A percentile compares a stretch with the other conserved stretches of the same genome.
Conservation (phyloP, 2,797 vertebrate genomes). For the Triplophysa yarkandensis region DNA sequence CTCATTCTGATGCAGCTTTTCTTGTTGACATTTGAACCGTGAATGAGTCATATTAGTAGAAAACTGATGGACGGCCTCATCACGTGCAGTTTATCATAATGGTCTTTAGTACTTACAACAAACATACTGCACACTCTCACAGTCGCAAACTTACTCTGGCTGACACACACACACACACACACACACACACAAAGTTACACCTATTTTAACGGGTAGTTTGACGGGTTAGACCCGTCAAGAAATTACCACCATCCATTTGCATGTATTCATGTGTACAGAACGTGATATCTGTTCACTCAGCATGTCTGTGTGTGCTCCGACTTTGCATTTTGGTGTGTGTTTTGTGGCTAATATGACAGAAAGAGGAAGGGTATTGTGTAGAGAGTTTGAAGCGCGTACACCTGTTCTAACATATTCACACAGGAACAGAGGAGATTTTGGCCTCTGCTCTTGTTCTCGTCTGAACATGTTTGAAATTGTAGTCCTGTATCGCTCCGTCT, state of each 20-base stretch:
- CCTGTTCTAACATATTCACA: slow-evolving; percentile 61
- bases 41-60: not conserved
- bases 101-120: not conserved
- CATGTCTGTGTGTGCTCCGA: slow-evolving; percentile 14
- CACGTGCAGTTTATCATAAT: slow-evolving; percentile 1
- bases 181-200: slow-evolving; percentile 21
- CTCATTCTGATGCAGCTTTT: slow-evolving; percentile 1
- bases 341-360: slow-evolving; percentile 48
- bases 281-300: slow-evolving; percentile 25
- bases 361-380: slow-evolving; percentile 38
- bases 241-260: slow-evolving; percentile 29
- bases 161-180: not conserved
- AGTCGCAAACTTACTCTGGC: not conserved
- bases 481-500: not conserved
- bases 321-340: slow-evolving; percentile 55
- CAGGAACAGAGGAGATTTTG: slow-evolving; percentile 55
- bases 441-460: slow-evolving; percentile 44
- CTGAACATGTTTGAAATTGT: slow-evolving; percentile 14
- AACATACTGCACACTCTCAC: not conserved
- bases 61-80: slow-evolving; percentile 5
- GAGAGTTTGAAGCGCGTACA: slow-evolving; percentile 59
- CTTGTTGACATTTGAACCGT: not conserved
- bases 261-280: slow-evolving; percentile 21
- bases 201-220: slow-evolving; percentile 28
- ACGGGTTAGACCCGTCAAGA: slow-evolving; percentile 11